A percentile compares a stretch with the other conserved stretches of the same genome.
phyloP scores from a whole-genome alignment of 2,797 vertebrate genomes.

The Notolabrus celidotus region DNA sequence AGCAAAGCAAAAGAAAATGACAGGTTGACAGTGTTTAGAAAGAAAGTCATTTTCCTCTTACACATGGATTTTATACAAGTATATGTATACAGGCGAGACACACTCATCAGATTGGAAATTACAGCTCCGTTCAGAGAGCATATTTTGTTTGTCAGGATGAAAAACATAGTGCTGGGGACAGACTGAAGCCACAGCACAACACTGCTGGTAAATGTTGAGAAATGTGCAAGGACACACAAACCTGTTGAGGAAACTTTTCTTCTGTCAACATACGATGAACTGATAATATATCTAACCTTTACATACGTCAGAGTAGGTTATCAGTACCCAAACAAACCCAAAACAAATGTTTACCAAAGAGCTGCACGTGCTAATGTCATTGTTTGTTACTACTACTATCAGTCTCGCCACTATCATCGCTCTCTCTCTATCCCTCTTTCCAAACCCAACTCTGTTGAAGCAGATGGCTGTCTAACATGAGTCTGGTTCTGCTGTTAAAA shows the following conservation, averaged over 20 bases:
- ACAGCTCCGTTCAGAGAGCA: constrained; percentile 33
- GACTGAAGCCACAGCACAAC: constrained; percentile 6
- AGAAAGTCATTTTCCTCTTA: constrained; percentile 20
- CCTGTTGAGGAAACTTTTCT: not conserved
- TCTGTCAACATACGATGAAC: not conserved
- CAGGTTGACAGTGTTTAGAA: constrained; percentile 34
- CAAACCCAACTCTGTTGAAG: too few species aligned
- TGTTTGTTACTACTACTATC: too few species aligned
- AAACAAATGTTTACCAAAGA: too few species aligned
- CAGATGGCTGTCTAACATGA: too few species aligned
- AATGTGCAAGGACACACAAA: too few species aligned
- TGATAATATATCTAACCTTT: too few species aligned
- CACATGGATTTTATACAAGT: constrained; percentile 1
- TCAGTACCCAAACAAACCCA: not conserved
- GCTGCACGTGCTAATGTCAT: too few species aligned
- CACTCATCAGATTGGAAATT: constrained; percentile 40
- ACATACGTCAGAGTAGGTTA: not conserved
- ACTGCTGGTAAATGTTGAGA: not conserved
- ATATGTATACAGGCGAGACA: not conserved
- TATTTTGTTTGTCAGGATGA: too few species aligned
- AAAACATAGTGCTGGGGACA: too few species aligned
- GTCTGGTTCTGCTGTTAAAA: too few species aligned
- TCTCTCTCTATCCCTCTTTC: too few species aligned
- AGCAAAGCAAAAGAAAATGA: constrained; percentile 51
- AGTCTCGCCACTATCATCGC: too few species aligned